Conservation (phyloP, 2,888 invertebrate species). For the Sipha maydis region DNA sequence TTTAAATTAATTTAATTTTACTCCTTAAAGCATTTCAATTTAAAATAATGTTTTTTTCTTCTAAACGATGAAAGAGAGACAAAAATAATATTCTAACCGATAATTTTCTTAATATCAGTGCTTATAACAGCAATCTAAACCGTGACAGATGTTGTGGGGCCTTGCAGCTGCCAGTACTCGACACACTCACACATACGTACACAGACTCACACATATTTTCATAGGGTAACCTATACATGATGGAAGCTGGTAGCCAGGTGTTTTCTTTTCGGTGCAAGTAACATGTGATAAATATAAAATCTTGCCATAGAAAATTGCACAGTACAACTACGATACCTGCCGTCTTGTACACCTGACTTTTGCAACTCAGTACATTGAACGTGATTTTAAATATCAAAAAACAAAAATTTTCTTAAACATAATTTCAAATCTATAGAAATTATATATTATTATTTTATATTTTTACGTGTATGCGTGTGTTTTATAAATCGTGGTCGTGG, state of each 20-base stretch:
- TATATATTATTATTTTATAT: background rate
- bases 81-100: constrained; percentile 11
- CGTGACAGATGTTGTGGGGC: constrained; percentile 52
- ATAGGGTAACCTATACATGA: background rate
- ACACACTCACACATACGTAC: background rate
- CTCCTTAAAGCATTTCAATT: background rate
- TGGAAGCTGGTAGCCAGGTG: constrained; percentile 35
- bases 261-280: constrained; percentile 13
- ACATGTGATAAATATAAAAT: constrained; percentile 2
- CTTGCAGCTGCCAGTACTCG: constrained; percentile 53
- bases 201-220: background rate
- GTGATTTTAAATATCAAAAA: constrained; percentile 2
- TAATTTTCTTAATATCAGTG: constrained; percentile 4
- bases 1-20: background rate
- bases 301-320: background rate
- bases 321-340: background rate
- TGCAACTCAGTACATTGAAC: background rate
- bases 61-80: too few species aligned
- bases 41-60: background rate
- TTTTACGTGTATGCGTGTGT: background rate
- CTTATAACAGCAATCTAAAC: constrained; percentile 16
- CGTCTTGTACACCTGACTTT: background rate
- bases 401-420: background rate
- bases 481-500: constrained; percentile 26
- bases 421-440: background rate